Evolutionary conservation across 2,113 vertebrate genomes (phyloP).

Genomic region (Spilogale gracilis): DNA sequence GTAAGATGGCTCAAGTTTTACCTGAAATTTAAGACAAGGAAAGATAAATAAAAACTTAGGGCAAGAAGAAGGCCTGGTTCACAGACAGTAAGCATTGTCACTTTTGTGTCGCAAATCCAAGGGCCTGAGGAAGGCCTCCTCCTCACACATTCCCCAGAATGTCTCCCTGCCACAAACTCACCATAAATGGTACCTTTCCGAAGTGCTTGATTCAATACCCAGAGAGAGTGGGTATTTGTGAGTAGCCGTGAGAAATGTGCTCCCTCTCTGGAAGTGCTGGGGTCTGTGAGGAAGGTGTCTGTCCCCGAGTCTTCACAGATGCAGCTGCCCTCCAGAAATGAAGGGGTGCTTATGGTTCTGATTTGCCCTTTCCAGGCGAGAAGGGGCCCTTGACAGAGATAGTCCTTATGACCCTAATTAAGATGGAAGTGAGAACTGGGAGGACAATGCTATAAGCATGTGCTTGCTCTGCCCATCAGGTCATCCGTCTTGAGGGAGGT

Average conservation of each 20-base stretch:
- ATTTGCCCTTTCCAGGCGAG: neutral
- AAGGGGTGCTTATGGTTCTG: neutral
- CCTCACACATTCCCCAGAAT: neutral
- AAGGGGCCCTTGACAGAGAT: neutral
- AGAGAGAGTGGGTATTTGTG: neutral
- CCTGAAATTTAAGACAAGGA: constrained; percentile 30
- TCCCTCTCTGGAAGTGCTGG: neutral
- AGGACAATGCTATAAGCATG: neutral
- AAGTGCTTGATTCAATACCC: neutral
- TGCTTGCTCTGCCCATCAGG: neutral
- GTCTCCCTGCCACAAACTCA: neutral
- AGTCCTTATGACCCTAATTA: neutral
- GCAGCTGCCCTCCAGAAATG: neutral
- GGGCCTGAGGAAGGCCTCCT: neutral
- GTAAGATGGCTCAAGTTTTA: constrained; percentile 29
- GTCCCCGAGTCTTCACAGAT: neutral
- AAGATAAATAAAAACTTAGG: constrained; percentile 3
- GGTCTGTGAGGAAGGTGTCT: neutral
- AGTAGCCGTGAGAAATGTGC: neutral
- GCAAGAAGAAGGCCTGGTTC: neutral
- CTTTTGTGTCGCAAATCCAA: neutral
- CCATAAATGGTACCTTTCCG: neutral
- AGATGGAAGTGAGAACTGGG: neutral
- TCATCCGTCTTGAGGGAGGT: neutral
- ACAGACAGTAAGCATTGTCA: neutral